Evolutionary conservation across 1,140 invertebrate species (phyloP).

Genomic region (Brachionus asplanchnoidis): DNA sequence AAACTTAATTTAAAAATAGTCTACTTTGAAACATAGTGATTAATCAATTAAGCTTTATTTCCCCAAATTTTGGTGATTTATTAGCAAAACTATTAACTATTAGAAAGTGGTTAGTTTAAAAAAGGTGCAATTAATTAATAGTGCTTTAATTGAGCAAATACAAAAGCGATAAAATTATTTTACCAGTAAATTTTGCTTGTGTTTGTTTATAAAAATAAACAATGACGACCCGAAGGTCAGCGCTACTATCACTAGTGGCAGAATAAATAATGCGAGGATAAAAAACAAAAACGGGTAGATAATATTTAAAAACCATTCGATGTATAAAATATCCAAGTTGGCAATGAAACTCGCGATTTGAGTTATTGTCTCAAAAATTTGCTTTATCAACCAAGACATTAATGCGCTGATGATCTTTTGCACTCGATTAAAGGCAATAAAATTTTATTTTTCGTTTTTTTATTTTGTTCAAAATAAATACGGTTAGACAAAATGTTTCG

Average conservation of each 20-base stretch:
- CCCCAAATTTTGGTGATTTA: not conserved
- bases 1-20: not conserved
- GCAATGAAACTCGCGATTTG: not conserved
- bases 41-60: not conserved
- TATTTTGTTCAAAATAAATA: not conserved
- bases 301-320: constrained; percentile 26
- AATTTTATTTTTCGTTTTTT: not conserved
- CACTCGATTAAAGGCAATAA: not conserved
- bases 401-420: not conserved
- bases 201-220: constrained; percentile 38
- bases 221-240: constrained; percentile 20
- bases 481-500: not conserved
- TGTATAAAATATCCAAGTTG: constrained; percentile 30
- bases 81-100: not conserved
- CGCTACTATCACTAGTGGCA: not conserved
- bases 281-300: constrained; percentile 17
- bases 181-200: constrained; percentile 37
- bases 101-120: not conserved
- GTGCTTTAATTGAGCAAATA: not conserved
- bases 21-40: not conserved
- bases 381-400: constrained; percentile 6
- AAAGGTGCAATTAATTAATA: not conserved
- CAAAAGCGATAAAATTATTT: not conserved
- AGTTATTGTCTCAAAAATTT: not conserved
- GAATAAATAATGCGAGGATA: constrained; percentile 14